Conservation (phyloP, 2,888 invertebrate genomes). For the Colostygia pectinataria region DNA sequence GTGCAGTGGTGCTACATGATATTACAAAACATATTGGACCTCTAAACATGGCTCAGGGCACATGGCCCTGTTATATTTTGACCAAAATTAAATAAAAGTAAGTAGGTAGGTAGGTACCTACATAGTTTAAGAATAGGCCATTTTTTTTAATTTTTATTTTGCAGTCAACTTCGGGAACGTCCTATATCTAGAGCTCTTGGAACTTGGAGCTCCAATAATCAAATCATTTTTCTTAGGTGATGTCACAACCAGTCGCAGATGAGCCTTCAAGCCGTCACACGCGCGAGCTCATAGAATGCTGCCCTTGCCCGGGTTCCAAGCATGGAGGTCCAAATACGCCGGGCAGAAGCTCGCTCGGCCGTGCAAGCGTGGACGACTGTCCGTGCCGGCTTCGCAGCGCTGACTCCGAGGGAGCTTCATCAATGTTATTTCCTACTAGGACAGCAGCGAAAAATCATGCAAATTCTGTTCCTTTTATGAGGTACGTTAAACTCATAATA, state of each 20-base stretch:
- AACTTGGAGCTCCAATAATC: background rate
- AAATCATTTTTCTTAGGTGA: constrained; percentile 41
- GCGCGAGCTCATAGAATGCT: constrained; percentile 50
- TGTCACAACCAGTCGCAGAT: constrained; percentile 50
- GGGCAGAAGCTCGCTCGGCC: constrained; percentile 19
- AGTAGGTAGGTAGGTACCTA: too few species aligned
- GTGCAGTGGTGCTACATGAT: too few species aligned
- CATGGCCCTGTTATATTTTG: too few species aligned
- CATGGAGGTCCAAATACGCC: constrained; percentile 16
- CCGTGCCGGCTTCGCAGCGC: constrained; percentile 46
- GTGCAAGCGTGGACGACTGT: constrained; percentile 45
- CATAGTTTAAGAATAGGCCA: too few species aligned
- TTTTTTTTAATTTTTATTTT: too few species aligned
- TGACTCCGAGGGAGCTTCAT: constrained; percentile 62
- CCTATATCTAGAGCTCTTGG: too few species aligned
- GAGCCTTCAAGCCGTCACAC: constrained; percentile 19
- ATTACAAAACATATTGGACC: too few species aligned
- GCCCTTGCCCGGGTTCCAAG: constrained; percentile 54
- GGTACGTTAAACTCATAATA: constrained; percentile 8
- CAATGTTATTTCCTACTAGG: constrained; percentile 48
- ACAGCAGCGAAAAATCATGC: background rate
- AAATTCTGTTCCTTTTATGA: constrained; percentile 13
- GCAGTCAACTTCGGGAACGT: too few species aligned
- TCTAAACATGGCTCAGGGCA: too few species aligned
- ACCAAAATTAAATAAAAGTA: too few species aligned